A percentile compares a stretch with the other conserved stretches of the same genome.
These are phyloP conservation scores for Drosophila repletoides DNA, from an alignment of 1,140 invertebrate species.

Conservation along the genomic window DNA sequence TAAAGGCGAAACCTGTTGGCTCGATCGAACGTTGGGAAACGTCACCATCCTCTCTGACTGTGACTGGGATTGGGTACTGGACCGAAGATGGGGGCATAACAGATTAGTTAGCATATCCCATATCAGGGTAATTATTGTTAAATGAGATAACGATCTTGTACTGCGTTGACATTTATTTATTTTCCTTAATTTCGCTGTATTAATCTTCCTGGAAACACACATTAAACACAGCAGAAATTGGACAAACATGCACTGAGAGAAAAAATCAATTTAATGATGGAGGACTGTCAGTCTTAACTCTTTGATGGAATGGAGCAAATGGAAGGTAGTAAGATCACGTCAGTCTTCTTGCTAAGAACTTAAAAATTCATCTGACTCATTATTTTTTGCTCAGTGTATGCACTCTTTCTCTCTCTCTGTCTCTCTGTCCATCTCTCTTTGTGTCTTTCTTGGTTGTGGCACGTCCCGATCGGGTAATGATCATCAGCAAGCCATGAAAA, in stretches of 20 bases:
- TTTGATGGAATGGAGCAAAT: too few species aligned
- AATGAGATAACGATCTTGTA: conserved; percentile 82
- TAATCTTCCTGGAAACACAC: conserved; percentile 82
- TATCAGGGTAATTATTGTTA: conserved; percentile 83
- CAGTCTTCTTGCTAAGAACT: too few species aligned
- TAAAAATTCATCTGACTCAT: too few species aligned
- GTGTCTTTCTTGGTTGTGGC: conserved; percentile 46
- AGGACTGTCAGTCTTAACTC: too few species aligned
- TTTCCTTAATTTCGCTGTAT: conserved; percentile 82
- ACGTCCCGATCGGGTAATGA: conserved; percentile 46
- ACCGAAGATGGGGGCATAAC: conserved; percentile 62
- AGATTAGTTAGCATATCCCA: conserved; percentile 83
- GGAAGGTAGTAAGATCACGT: too few species aligned
- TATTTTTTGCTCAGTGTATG: too few species aligned
- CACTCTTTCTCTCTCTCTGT: neutral
- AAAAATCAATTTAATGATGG: too few species aligned
- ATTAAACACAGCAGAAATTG: conserved; percentile 51
- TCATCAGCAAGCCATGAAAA: conserved; percentile 42
- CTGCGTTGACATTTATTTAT: conserved; percentile 82
- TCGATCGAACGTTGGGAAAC: conserved; percentile 9
- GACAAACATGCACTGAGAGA: conserved; percentile 4
- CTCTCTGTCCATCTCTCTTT: too few species aligned
- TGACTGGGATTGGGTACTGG: conserved; percentile 15
- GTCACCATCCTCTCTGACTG: neutral
- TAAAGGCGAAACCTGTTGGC: conserved; percentile 57